Percentiles rank a stretch among this genome's conserved stretches.
These are phyloP conservation scores for Muscicapa comitata DNA, from an alignment of 2,797 vertebrate genomes.

Conservation along the genomic window DNA sequence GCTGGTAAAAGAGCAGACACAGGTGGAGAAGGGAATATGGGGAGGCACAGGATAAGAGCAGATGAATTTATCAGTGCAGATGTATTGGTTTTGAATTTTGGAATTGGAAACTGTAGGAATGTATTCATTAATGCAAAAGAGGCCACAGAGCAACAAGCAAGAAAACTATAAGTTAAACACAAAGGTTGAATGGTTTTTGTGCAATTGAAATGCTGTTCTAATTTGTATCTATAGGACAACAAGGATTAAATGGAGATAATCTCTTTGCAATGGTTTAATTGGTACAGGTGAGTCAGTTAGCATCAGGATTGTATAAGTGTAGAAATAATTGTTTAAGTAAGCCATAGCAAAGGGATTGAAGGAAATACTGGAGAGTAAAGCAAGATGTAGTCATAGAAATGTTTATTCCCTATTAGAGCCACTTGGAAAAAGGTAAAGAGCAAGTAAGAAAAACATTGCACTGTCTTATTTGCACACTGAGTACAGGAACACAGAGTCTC, in stretches of 20 bases:
- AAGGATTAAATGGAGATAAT: slow-evolving; percentile 46
- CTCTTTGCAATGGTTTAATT: slow-evolving; percentile 32
- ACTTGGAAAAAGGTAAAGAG: not conserved
- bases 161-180: not conserved
- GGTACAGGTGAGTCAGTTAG: slow-evolving; percentile 28
- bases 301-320: not conserved
- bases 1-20: not conserved
- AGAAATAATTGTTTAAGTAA: slow-evolving; percentile 55
- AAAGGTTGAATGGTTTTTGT: not conserved
- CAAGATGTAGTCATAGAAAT: not conserved
- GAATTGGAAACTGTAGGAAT: not conserved
- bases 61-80: rapidly evolving
- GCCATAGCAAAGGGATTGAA: not conserved
- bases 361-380: not conserved
- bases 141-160: not conserved
- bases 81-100: not conserved
- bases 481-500: not conserved
- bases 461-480: not conserved
- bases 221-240: slow-evolving; percentile 26
- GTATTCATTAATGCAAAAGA: not conserved
- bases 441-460: not conserved
- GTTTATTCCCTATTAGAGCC: not conserved
- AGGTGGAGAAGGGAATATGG: not conserved
- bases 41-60: not conserved
- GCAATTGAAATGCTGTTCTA: not conserved